These are phyloP conservation scores for Chauna torquata DNA, from an alignment of 2,113 vertebrate genomes.

Conservation along the genomic window DNA sequence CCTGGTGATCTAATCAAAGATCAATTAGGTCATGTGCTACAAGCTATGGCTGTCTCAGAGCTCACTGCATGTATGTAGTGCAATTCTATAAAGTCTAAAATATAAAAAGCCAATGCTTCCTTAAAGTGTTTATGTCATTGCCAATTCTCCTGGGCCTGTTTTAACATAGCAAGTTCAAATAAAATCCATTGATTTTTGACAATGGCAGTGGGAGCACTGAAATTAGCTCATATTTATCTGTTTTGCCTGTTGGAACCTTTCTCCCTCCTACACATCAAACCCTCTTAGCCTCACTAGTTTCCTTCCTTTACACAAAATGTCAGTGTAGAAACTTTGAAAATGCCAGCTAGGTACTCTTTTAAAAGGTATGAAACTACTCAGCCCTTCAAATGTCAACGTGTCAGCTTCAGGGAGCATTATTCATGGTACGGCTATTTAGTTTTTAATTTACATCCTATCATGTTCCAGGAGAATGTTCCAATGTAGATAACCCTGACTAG, in stretches of 20 bases:
- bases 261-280: not conserved
- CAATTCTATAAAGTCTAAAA: not conserved
- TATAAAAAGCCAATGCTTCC: not conserved
- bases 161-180: not conserved
- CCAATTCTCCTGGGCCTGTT: not conserved
- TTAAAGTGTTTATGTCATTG: not conserved
- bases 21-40: rapidly evolving
- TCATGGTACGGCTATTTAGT: not conserved
- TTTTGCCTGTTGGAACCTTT: not conserved
- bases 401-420: not conserved
- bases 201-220: not conserved
- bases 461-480: not conserved
- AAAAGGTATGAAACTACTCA: not conserved
- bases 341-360: not conserved
- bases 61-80: not conserved
- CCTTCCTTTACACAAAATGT: conserved; percentile 20
- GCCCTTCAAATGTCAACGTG: conserved; percentile 11
- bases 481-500: not conserved
- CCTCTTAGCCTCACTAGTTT: not conserved
- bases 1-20: not conserved
- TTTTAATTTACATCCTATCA: not conserved
- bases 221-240: not conserved
- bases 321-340: conserved; percentile 16
- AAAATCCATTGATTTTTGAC: not conserved
- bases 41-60: not conserved